Evolutionary conservation across 1,140 invertebrate species (phyloP).

Genomic region (Gryllus bimaculatus): DNA sequence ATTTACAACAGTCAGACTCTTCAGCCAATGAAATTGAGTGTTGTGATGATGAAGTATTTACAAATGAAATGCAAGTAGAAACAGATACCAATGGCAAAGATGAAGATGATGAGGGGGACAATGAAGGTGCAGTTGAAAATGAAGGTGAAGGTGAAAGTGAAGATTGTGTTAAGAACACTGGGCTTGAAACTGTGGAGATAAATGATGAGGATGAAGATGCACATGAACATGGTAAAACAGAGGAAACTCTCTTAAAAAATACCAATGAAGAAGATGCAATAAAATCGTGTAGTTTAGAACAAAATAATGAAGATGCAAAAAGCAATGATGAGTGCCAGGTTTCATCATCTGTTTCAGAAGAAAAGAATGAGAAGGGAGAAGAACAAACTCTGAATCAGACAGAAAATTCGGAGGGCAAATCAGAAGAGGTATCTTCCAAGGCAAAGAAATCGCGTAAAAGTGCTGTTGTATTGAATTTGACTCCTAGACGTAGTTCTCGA

Average conservation of each 20-base stretch:
- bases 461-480: conserved; percentile 37
- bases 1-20: too few relatives aligned
- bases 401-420: conserved; percentile 11
- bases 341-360: conserved; percentile 7
- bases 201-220: background rate
- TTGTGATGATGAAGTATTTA: conserved; percentile 17
- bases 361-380: too few relatives aligned
- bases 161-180: background rate
- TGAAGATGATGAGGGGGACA: conserved; percentile 7
- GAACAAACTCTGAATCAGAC: too few relatives aligned
- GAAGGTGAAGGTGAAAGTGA: conserved; percentile 18
- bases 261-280: conserved; percentile 8
- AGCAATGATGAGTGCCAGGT: conserved; percentile 25
- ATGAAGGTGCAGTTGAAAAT: conserved; percentile 18
- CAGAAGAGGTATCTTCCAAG: conserved; percentile 25
- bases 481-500: conserved; percentile 48
- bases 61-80: conserved; percentile 27
- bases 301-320: conserved; percentile 18
- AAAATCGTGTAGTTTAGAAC: conserved; percentile 10
- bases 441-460: conserved; percentile 30
- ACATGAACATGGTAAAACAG: background rate
- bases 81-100: background rate
- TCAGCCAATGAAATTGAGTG: conserved; percentile 13
- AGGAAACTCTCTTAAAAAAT: background rate
- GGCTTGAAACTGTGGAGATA: background rate